Percentiles rank a stretch among this genome's conserved stretches.
These are phyloP conservation scores for Ryuthela nishihirai DNA, from an alignment of 2,888 invertebrate species.

Conservation along the genomic window DNA sequence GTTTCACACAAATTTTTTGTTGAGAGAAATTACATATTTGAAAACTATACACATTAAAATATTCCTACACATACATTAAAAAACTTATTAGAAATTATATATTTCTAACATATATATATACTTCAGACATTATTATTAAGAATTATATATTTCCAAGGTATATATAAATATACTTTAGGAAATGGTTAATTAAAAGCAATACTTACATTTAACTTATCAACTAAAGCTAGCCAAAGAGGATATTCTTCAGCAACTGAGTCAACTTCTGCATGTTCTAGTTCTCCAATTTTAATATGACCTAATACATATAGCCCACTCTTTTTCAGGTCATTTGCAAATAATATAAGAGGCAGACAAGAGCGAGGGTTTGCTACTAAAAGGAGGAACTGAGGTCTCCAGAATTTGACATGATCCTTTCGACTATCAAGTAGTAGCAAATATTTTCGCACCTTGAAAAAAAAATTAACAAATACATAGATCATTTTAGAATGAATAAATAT, in stretches of 20 bases:
- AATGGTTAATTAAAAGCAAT: conserved; percentile 45
- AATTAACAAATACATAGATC: neutral
- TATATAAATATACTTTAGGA: no score
- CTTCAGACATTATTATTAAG: no score
- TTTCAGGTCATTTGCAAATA: conserved; percentile 97
- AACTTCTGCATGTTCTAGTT: conserved; percentile 48
- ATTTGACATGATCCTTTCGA: conserved; percentile 96
- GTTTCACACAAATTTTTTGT: no score
- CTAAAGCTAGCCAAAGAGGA: conserved; percentile 85
- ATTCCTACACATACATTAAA: no score
- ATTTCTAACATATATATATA: no score
- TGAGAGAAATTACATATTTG: no score
- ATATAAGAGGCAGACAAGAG: conserved; percentile 83
- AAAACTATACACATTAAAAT: no score
- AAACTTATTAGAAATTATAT: no score
- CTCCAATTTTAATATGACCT: conserved; percentile 71
- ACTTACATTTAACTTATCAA: conserved; percentile 84
- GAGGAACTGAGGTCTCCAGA: conserved; percentile 97
- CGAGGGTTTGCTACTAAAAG: conserved; percentile 88
- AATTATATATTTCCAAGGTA: no score
- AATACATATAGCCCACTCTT: conserved; percentile 82
- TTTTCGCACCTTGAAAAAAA: conserved; percentile 70
- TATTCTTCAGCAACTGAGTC: conserved; percentile 75
- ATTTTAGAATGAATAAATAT: neutral
- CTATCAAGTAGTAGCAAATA: conserved; percentile 92